Evolutionary conservation across 2,888 invertebrate species (phyloP).

Genomic region (Oxycera nigricornis): DNA sequence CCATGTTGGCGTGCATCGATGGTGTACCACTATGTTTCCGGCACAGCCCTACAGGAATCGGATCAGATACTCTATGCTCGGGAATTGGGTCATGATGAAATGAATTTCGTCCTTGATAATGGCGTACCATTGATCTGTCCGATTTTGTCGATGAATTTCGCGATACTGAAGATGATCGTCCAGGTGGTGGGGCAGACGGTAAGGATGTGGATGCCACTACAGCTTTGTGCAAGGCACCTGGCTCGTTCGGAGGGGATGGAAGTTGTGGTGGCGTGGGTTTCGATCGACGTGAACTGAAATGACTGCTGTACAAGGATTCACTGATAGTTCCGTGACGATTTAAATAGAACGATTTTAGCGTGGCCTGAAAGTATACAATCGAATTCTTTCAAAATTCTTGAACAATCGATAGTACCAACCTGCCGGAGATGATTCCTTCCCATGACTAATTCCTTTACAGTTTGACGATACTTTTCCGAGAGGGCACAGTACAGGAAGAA

Average conservation of each 20-base stretch:
- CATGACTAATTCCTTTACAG: constrained; percentile 60
- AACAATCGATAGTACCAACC: constrained; percentile 35
- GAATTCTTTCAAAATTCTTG: not conserved
- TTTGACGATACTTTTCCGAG: constrained; percentile 75
- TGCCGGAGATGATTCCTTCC: constrained; percentile 52
- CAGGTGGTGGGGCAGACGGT: not conserved
- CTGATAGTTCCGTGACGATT: constrained; percentile 14
- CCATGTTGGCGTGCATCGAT: not conserved
- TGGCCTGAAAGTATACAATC: constrained; percentile 6
- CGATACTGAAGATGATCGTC: not conserved
- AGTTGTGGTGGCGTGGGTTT: constrained; percentile 14
- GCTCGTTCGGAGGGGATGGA: not conserved
- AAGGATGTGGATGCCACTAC: not conserved
- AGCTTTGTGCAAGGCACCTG: not conserved
- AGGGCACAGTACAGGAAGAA: constrained; percentile 80
- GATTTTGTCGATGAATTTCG: constrained; percentile 10
- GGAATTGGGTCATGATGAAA: constrained; percentile 34
- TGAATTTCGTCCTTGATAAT: constrained; percentile 32
- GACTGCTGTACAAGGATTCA: constrained; percentile 20
- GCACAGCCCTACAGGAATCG: not conserved
- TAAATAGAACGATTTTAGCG: constrained; percentile 29
- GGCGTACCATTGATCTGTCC: not conserved
- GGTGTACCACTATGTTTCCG: constrained; percentile 3
- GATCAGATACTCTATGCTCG: constrained; percentile 13
- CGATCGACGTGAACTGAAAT: not conserved